Evolutionary conservation across 1,140 invertebrate genomes (phyloP), one percentile per base, ranked within the genome.

Genomic region (Drosophila nigrodunni): DNA sequence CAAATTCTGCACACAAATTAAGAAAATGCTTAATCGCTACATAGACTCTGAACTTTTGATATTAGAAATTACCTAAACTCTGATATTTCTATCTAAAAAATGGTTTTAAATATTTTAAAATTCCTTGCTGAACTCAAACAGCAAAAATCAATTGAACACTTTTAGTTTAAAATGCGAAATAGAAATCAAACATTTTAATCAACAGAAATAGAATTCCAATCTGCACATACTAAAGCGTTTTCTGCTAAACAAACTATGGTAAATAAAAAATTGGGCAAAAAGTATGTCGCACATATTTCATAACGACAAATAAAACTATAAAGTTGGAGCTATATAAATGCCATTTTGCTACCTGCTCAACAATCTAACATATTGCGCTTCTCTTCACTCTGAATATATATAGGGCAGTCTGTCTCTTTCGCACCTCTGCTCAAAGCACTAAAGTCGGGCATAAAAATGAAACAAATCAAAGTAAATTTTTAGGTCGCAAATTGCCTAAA

Each of bases 401-500:
- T 34, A n/a, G n/a, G 10, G 4, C 25, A 4, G 4, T 37, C 25
- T 52, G 7, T 52, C 59, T 10, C 25, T 13, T 2, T 15, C 11
- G 10, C 39, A 41, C 39, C 2, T n/a, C 1, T 11, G 10, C 4
- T 41, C 37, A 46, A 54, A 39, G 18, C 25, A 72, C 25, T 10
- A 69, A 58, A 62, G 59, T 66, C 60, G 25, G 64, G 39, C 60
- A 55, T 30, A 37, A 66, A 57, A 68, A 68, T 44, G 52, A 75
- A 76, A 62, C 62, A 79, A 76, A 79, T 67, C 74, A 77, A 80
- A 76, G 55, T 46, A 54, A 30, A 66, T 60, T 76, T 76, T 72
- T 59, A 54, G 61, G 30, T 74, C 54, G 69, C 79, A 81, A 79
- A 82, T 71, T 70, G 71, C 68, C 79, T 74, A 82, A 86, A 80